Evolutionary conservation across 2,113 vertebrate species (phyloP).

Genomic region (Sprattus sprattus): DNA sequence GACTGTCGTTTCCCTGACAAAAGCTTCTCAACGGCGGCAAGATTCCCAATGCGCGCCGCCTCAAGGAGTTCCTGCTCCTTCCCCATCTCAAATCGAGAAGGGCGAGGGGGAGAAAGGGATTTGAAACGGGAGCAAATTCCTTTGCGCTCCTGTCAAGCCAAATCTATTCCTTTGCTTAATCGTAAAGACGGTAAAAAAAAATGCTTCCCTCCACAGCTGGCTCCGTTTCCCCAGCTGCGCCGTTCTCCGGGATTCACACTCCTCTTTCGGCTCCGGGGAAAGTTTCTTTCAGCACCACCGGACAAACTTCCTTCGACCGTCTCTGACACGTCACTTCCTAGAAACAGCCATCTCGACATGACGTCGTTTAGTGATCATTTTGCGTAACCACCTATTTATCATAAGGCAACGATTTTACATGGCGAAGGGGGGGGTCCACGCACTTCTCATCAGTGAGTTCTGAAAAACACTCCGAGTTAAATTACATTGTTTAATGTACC

Average conservation of each 20-base stretch:
- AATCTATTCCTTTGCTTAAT: slow-evolving; percentile 35
- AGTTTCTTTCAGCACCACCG: slow-evolving; percentile 65
- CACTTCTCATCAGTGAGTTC: background rate
- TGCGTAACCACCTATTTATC: slow-evolving; percentile 25
- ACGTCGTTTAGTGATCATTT: slow-evolving; percentile 23
- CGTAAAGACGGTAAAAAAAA: slow-evolving; percentile 43
- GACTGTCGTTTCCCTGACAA: slow-evolving; percentile 87
- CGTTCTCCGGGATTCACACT: slow-evolving; percentile 20
- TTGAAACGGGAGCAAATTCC: slow-evolving; percentile 54
- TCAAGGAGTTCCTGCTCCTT: slow-evolving; percentile 97
- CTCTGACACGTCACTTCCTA: slow-evolving; percentile 74
- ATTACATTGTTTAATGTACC: background rate
- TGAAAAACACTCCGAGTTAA: background rate
- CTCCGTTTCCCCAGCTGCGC: slow-evolving; percentile 38
- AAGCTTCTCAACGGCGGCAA: slow-evolving; percentile 91
- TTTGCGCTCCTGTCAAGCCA: slow-evolving; percentile 44
- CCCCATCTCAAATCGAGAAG: slow-evolving; percentile 78
- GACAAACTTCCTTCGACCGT: slow-evolving; percentile 76
- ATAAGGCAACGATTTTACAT: background rate
- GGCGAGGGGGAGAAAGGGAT: slow-evolving; percentile 45
- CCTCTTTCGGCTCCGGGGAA: slow-evolving; percentile 53
- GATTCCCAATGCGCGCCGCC: slow-evolving; percentile 92
- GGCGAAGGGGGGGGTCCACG: no score
- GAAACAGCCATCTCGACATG: slow-evolving; percentile 54
- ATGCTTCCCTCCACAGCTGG: slow-evolving; percentile 47